Evolutionary conservation across 2,113 vertebrate species (phyloP).

Genomic region (Galbula dea): DNA sequence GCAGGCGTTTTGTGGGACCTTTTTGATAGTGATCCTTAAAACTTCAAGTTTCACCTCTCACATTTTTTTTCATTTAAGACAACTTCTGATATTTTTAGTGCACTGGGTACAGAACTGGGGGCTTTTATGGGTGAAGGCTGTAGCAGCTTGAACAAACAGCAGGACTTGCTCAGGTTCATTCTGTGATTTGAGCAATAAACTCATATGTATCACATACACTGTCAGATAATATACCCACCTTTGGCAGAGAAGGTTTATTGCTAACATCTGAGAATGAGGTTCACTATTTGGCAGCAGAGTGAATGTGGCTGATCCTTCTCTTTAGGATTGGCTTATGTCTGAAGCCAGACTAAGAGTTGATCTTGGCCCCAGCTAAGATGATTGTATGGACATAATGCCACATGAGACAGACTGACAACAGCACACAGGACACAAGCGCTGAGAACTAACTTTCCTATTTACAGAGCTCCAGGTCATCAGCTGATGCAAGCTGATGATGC

Average conservation of each 20-base stretch:
- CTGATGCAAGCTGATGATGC: neutral
- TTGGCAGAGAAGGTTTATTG: neutral
- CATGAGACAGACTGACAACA: rapidly evolving
- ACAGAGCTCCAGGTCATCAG: neutral
- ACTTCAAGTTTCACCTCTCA: neutral
- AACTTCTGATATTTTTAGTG: neutral
- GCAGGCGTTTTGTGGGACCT: neutral
- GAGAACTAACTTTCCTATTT: neutral
- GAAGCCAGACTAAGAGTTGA: neutral
- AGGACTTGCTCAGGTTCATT: neutral
- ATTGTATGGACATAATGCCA: neutral
- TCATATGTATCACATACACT: neutral
- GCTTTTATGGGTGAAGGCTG: neutral
- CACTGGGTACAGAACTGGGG: neutral
- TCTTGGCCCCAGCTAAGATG: too few relatives aligned
- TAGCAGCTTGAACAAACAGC: neutral
- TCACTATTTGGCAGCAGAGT: neutral
- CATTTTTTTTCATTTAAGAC: neutral
- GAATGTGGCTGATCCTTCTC: neutral
- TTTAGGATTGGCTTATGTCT: neutral
- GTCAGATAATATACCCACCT: neutral
- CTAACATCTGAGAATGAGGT: neutral
- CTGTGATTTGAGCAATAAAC: neutral
- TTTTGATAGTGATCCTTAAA: neutral
- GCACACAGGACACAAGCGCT: neutral